Evolutionary conservation across 2,888 invertebrate genomes (phyloP).

Genomic region (Anoncus sp.): DNA sequence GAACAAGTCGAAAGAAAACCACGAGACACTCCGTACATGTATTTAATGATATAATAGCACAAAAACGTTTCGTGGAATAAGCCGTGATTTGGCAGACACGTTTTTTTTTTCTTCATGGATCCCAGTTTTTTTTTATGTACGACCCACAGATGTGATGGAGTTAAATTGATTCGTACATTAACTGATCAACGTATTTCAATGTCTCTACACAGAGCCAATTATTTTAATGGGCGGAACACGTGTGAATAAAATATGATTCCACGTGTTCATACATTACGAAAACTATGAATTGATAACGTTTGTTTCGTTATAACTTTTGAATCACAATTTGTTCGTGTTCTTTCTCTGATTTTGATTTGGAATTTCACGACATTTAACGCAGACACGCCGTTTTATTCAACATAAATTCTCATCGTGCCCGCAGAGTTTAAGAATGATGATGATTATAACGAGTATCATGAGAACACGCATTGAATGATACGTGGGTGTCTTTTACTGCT

Average conservation of each 20-base stretch:
- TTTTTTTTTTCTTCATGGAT: slow-evolving; percentile 16
- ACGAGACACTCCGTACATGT: slow-evolving; percentile 22
- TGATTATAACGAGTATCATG: slow-evolving; percentile 24
- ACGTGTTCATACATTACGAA: no score
- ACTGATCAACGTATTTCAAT: no score
- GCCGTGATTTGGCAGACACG: slow-evolving; percentile 11
- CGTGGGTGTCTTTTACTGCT: slow-evolving; percentile 17
- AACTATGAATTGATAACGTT: no score
- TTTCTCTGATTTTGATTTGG: neutral
- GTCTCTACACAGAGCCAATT: no score
- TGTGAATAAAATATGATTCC: no score
- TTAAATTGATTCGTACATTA: neutral
- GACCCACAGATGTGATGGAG: neutral
- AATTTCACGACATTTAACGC: neutral
- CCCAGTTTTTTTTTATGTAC: neutral
- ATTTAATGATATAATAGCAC: slow-evolving; percentile 32
- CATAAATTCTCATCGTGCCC: neutral
- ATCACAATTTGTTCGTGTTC: neutral
- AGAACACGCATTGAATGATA: neutral
- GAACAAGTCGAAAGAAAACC: neutral
- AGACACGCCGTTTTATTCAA: neutral
- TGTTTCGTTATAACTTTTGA: neutral
- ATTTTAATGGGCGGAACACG: no score
- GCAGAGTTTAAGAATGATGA: neutral
- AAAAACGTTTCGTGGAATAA: slow-evolving; percentile 40